Base-by-base conservation (phyloP, 2,797 vertebrate species). In the Phalanger gymnotis region DNA sequence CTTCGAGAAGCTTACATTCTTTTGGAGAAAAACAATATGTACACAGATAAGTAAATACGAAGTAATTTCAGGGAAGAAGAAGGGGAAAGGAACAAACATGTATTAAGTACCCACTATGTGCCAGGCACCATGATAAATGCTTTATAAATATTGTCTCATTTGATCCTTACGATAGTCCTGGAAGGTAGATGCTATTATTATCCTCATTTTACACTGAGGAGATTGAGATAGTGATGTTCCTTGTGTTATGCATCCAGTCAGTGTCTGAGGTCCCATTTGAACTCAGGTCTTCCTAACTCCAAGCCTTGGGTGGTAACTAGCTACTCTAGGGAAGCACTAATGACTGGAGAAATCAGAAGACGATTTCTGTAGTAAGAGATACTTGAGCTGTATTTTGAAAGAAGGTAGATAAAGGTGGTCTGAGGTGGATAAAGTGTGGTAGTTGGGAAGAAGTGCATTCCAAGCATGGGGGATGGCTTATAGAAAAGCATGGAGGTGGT, bases 131-230 rank as follows among this genome's bases (percentile, higher is more conserved):
- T 2, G 30, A 5, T 87, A 95, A 95, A 54, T 95, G 47, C 27
- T 53, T 61, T 94, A 9, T 9, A 92, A 34, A 53, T 93, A 53
- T 94, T 73, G 81, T n/a, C 13, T 90, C 31, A 61, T 61, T 61
- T 66, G 53, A 91, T 53, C n/a, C 81, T 94, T 4, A 94, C 31
- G 12, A 47, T 19, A 92, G 5, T 90, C 54, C 28, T 87, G 7
- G 91, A 93, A 13, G 31, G 54, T 93, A 94, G 61, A 89, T 58
- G 28, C 30, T 52, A 19, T 81, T 34, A 55, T 61, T 94, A 87
- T 87, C 16, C 94, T 58, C 22, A 66, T 40, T 94, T 90, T 81
- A 27, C 91, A 87, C 90, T 19, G 30, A 90, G 91, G 92, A 95
- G 93, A 57, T 27, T 61, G 66, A 91, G 51, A 14, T 11, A 95